phyloP scores from a whole-genome alignment of 2,888 invertebrate genomes.

The Chaetogeoica ovagalla region DNA sequence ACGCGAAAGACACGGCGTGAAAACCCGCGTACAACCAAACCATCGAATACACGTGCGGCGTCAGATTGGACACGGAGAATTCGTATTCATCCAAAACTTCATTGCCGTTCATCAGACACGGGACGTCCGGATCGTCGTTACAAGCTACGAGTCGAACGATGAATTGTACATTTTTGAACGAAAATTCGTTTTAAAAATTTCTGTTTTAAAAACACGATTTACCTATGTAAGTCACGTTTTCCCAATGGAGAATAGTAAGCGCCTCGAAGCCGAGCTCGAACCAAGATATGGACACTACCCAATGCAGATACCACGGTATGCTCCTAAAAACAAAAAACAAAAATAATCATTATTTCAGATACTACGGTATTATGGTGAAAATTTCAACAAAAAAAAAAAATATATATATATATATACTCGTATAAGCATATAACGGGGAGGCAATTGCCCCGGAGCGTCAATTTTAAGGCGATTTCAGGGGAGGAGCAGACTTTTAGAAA shows the following conservation, averaged over 20 bases:
- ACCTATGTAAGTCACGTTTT: slow-evolving; percentile 74
- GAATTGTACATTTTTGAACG: neutral
- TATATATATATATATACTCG: too few relatives aligned
- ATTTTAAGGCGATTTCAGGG: too few relatives aligned
- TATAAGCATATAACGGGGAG: too few relatives aligned
- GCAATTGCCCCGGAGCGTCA: too few relatives aligned
- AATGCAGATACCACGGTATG: slow-evolving; percentile 71
- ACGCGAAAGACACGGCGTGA: slow-evolving; percentile 72
- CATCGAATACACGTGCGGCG: slow-evolving; percentile 70
- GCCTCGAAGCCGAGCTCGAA: slow-evolving; percentile 85
- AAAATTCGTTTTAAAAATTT: too few relatives aligned
- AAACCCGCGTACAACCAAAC: slow-evolving; percentile 66
- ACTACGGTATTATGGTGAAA: too few relatives aligned
- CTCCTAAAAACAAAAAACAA: slow-evolving; percentile 63
- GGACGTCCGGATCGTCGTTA: slow-evolving; percentile 65
- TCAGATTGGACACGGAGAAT: slow-evolving; percentile 69
- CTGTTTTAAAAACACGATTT: too few relatives aligned
- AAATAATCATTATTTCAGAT: too few relatives aligned
- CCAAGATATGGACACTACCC: slow-evolving; percentile 83
- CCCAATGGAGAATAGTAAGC: slow-evolving; percentile 80
- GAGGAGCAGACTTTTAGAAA: too few relatives aligned
- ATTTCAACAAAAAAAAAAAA: too few relatives aligned
- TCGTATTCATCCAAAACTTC: slow-evolving; percentile 75
- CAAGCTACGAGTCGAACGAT: slow-evolving; percentile 63
- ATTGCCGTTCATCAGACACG: slow-evolving; percentile 73